These are phyloP conservation scores for Trachelus iudaicus DNA, from an alignment of 2,888 invertebrate genomes.

Conservation along the genomic window DNA sequence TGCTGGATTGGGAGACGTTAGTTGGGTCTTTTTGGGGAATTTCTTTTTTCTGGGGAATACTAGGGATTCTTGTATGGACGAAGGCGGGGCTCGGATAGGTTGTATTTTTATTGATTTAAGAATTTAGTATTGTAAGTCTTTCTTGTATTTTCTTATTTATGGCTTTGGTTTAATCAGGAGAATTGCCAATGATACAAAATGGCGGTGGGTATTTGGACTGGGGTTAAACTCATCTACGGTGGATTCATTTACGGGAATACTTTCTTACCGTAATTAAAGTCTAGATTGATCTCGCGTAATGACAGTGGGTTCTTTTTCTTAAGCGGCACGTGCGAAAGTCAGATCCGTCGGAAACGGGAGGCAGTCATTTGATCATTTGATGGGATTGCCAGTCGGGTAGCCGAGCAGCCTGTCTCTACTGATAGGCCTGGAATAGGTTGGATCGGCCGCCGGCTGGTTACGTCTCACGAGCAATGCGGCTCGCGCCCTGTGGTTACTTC, in stretches of 20 bases:
- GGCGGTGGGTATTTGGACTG: not conserved
- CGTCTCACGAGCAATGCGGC: conserved; percentile 21
- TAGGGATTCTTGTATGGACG: not conserved
- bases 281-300: not conserved
- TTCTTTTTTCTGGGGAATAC: not conserved
- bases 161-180: not conserved
- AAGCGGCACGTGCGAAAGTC: conserved; percentile 55
- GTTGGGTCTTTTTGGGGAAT: not conserved
- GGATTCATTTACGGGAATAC: not conserved
- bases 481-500: conserved; percentile 63
- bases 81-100: not conserved
- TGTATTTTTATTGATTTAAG: not conserved
- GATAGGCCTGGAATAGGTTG: not conserved
- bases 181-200: not conserved
- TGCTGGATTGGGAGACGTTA: not conserved
- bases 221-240: not conserved
- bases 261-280: not conserved
- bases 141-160: not conserved
- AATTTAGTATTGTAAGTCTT: not conserved
- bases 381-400: conserved; percentile 40
- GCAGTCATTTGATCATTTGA: conserved; percentile 57
- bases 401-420: not conserved
- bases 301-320: not conserved
- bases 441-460: conserved; percentile 7
- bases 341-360: conserved; percentile 45